Evolutionary conservation across 2,113 vertebrate genomes (phyloP).

Genomic region (Elanoides forficatus): DNA sequence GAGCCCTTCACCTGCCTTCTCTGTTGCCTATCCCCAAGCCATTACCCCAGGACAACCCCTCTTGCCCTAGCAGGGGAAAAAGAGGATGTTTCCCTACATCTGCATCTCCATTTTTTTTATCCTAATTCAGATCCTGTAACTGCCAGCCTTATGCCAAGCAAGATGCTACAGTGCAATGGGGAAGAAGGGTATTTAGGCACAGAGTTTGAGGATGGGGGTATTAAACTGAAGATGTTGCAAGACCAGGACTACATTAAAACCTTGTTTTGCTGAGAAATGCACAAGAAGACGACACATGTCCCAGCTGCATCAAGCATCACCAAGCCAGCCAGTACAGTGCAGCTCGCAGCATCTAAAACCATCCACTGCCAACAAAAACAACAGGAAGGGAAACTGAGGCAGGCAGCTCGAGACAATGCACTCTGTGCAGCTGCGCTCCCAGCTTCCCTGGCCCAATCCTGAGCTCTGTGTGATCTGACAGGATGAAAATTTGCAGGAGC

Average conservation of each 20-base stretch:
- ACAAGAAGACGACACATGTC: background rate
- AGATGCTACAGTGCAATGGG: background rate
- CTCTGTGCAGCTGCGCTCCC: accelerated
- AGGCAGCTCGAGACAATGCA: accelerated
- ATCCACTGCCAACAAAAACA: background rate
- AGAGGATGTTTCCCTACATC: background rate
- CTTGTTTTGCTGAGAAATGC: background rate
- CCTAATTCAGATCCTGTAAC: background rate
- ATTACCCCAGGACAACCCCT: background rate
- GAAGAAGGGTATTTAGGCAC: background rate
- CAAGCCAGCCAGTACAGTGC: background rate
- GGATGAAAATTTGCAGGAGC: background rate
- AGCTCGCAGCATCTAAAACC: background rate
- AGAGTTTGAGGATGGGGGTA: background rate
- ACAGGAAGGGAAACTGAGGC: background rate
- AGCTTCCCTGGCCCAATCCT: background rate
- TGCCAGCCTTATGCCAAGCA: background rate
- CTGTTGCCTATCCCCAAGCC: background rate
- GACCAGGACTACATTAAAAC: background rate
- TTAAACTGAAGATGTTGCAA: background rate
- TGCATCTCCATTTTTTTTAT: background rate
- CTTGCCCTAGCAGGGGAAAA: background rate
- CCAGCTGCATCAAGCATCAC: background rate
- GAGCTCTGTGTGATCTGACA: background rate
- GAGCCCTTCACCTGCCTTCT: background rate